Percentiles rank a stretch among this genome's conserved stretches.
Evolutionary conservation across 2,888 invertebrate genomes (phyloP).

Genomic region (Cataglyphis rosenhaueri): DNA sequence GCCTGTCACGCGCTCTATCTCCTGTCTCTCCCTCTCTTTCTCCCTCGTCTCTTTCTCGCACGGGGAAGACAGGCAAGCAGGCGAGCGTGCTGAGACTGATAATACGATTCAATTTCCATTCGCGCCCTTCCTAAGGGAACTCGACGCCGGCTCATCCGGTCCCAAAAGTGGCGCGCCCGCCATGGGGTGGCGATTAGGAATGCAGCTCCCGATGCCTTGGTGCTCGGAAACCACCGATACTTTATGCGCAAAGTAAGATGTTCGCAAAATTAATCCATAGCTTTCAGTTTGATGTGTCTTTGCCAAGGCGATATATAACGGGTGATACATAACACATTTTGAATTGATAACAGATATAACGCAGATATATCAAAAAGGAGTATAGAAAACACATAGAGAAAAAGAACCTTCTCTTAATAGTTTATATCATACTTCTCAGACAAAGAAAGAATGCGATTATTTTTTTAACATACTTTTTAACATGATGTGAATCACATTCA

Average conservation of each 20-base stretch:
- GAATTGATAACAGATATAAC: neutral
- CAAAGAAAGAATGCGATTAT: neutral
- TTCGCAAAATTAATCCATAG: slow-evolving; percentile 21
- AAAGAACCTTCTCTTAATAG: neutral
- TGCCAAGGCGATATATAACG: neutral
- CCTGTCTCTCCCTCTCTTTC: slow-evolving; percentile 5
- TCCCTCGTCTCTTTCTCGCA: slow-evolving; percentile 8
- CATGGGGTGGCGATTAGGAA: slow-evolving; percentile 34
- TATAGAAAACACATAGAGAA: neutral
- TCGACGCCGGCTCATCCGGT: slow-evolving; percentile 28
- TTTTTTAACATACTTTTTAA: neutral
- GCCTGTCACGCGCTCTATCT: slow-evolving; percentile 2
- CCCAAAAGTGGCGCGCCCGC: slow-evolving; percentile 26
- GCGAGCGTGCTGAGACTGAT: slow-evolving; percentile 70
- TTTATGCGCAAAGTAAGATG: slow-evolving; percentile 28
- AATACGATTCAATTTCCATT: slow-evolving; percentile 75
- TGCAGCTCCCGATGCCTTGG: slow-evolving; percentile 22
- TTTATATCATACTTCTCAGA: neutral
- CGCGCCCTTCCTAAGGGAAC: slow-evolving; percentile 56
- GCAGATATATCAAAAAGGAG: neutral
- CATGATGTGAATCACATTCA: neutral
- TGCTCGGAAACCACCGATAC: slow-evolving; percentile 31
- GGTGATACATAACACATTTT: neutral
- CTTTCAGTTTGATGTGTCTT: slow-evolving; percentile 6
- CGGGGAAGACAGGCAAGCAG: slow-evolving; percentile 49